phyloP scores from a whole-genome alignment of 1,140 invertebrate species.

The Saccostrea cuccullata region DNA sequence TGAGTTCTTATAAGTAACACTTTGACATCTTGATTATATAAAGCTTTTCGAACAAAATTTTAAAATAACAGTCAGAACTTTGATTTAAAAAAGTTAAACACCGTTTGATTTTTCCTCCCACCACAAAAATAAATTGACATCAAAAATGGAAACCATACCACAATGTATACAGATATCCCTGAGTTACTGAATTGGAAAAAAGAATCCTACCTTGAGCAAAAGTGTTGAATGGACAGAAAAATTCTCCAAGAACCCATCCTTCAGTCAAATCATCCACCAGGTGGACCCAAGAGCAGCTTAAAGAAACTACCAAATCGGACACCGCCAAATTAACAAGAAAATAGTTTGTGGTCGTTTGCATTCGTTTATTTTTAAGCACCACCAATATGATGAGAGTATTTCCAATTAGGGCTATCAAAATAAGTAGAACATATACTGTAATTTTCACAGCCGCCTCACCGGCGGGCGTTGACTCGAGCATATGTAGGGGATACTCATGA shows the following conservation, averaged over 20 bases:
- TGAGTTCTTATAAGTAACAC: no score
- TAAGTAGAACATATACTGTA: constrained; percentile 67
- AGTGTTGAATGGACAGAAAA: constrained; percentile 79
- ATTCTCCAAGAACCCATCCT: constrained; percentile 75
- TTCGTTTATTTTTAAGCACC: constrained; percentile 64
- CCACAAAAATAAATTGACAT: neutral
- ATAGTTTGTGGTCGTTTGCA: constrained; percentile 71
- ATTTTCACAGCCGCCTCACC: constrained; percentile 72
- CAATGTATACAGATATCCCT: no score
- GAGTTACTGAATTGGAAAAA: neutral
- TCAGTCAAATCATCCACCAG: constrained; percentile 71
- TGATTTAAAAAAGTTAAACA: no score
- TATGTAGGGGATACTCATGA: constrained; percentile 47
- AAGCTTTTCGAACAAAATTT: no score
- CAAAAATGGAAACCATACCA: no score
- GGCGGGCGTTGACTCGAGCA: constrained; percentile 30
- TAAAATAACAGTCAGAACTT: no score
- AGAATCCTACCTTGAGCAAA: constrained; percentile 78
- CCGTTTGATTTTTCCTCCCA: neutral
- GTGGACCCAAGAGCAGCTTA: constrained; percentile 80
- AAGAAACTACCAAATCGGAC: constrained; percentile 74
- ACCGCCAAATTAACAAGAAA: constrained; percentile 73
- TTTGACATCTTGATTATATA: no score
- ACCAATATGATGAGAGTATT: constrained; percentile 64
- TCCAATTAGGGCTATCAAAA: constrained; percentile 61